Conservation (phyloP, 2,113 vertebrate species). For the Abramis brama region DNA sequence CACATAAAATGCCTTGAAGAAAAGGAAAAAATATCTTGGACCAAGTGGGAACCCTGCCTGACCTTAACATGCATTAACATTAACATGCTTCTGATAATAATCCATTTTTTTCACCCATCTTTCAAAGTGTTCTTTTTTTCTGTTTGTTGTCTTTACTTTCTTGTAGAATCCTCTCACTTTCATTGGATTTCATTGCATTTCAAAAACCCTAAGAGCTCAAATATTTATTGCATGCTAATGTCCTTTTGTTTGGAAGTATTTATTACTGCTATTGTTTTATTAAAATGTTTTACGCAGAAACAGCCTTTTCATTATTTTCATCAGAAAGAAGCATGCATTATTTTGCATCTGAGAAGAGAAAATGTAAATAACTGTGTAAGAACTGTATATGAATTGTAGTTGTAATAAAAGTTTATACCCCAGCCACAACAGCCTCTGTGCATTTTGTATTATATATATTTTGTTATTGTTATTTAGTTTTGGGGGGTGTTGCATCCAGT, state of each 20-base stretch:
- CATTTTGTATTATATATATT: neutral
- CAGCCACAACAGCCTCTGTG: conserved; percentile 14
- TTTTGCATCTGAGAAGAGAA: conserved; percentile 1
- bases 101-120: neutral
- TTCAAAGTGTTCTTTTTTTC: conserved; percentile 18
- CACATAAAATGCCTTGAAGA: neutral
- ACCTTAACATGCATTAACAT: conserved; percentile 1
- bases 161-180: conserved; percentile 5
- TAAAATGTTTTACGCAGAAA: neutral
- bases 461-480: neutral
- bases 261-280: conserved; percentile 1
- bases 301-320: neutral
- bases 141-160: conserved; percentile 14
- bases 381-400: conserved; percentile 1
- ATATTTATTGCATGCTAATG: conserved; percentile 21
- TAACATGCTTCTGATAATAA: neutral
- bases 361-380: conserved; percentile 30
- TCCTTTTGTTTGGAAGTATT: conserved; percentile 17
- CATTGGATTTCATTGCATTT: conserved; percentile 12
- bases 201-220: neutral
- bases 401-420: conserved; percentile 31
- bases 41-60: conserved; percentile 31
- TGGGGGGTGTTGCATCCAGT: neutral
- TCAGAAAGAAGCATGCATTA: neutral
- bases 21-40: neutral